Evolutionary conservation across 2,797 vertebrate species (phyloP).

Genomic region (Oceanodroma leucorhoa): DNA sequence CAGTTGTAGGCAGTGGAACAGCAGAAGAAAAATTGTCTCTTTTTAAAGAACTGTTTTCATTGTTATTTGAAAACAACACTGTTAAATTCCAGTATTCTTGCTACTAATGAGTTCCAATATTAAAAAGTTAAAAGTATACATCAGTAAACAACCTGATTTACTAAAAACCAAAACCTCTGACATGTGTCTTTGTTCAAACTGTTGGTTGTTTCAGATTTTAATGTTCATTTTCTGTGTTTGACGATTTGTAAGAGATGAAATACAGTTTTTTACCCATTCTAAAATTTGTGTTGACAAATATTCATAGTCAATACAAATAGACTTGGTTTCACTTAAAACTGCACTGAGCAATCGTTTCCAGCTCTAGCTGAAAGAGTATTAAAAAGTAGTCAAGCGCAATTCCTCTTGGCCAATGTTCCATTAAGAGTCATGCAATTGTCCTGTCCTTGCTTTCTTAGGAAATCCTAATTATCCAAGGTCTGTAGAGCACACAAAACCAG

Average conservation of each 20-base stretch:
- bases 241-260: background rate
- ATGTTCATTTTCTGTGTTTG: background rate
- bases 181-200: background rate
- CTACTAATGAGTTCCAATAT: background rate
- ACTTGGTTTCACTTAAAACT: background rate
- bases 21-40: background rate
- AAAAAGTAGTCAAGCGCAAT: background rate
- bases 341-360: background rate
- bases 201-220: background rate
- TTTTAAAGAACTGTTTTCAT: background rate
- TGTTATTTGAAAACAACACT: background rate
- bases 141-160: background rate
- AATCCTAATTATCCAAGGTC: background rate
- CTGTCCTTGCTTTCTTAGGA: background rate
- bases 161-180: background rate
- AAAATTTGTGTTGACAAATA: background rate
- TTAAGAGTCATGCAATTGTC: constrained; percentile 3
- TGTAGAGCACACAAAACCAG: background rate
- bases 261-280: background rate
- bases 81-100: background rate
- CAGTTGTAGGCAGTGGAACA: background rate
- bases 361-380: background rate
- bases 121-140: background rate
- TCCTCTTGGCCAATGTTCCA: background rate
- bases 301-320: background rate